Evolutionary conservation across 2,888 invertebrate genomes (phyloP).

Genomic region (Tuta absoluta): DNA sequence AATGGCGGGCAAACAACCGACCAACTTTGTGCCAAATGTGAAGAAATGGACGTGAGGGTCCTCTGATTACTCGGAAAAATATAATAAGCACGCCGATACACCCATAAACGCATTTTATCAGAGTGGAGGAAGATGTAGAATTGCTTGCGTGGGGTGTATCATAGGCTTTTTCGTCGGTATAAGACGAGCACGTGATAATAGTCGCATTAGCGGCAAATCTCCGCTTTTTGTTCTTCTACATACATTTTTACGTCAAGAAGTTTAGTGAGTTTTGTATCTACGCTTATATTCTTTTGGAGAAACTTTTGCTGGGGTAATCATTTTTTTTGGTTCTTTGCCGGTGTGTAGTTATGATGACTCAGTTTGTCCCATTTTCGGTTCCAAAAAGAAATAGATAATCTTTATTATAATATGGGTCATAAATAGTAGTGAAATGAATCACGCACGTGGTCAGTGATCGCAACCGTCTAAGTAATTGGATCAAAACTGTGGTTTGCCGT

Average conservation of each 20-base stretch:
- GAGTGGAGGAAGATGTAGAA: not conserved
- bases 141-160: not conserved
- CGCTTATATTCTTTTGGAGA: not conserved
- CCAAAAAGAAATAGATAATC: no score
- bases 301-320: no score
- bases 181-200: slow-evolving; percentile 10
- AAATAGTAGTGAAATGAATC: no score
- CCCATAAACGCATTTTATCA: not conserved
- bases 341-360: no score
- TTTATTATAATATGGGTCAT: no score
- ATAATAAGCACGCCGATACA: not conserved
- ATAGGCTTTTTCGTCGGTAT: not conserved
- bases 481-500: no score
- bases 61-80: slow-evolving; percentile 10
- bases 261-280: not conserved
- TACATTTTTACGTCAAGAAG: slow-evolving; percentile 7
- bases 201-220: slow-evolving; percentile 23
- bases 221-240: slow-evolving; percentile 15
- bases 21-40: slow-evolving; percentile 1
- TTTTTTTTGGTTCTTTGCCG: no score
- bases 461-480: no score
- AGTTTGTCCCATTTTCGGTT: no score
- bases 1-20: not conserved
- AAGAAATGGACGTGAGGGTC: not conserved
- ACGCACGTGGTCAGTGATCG: no score